Evolutionary conservation across 2,888 invertebrate genomes (phyloP).

Genomic region (Thysanoteuthis rhombus): DNA sequence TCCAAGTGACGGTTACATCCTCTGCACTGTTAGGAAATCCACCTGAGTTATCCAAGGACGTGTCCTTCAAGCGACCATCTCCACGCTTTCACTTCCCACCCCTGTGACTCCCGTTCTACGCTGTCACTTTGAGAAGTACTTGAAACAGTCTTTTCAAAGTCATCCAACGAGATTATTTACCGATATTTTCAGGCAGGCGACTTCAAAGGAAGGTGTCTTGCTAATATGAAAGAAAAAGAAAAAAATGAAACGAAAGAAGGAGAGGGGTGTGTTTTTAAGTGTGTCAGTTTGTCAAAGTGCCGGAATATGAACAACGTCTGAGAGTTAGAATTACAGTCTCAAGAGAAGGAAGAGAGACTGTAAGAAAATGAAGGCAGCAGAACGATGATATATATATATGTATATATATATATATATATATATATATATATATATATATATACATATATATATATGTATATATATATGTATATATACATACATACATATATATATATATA

Average conservation of each 20-base stretch:
- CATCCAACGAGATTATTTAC: background rate
- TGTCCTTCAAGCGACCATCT: background rate
- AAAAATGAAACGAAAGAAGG: background rate
- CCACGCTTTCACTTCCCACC: background rate
- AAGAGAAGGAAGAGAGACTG: background rate
- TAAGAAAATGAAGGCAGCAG: background rate
- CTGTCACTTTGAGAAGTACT: background rate
- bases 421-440: background rate
- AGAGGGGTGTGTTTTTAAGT: background rate
- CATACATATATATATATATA: background rate
- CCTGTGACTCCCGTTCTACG: background rate
- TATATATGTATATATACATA: background rate
- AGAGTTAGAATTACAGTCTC: background rate
- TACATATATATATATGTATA: background rate
- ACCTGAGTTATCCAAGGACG: background rate
- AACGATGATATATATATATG: no score
- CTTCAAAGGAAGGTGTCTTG: background rate
- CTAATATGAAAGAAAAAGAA: background rate
- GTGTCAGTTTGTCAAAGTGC: background rate
- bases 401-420: background rate
- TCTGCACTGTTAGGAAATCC: background rate
- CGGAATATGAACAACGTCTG: background rate
- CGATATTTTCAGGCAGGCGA: background rate
- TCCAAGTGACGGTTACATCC: background rate
- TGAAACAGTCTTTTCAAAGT: background rate